A percentile compares a stretch with the other conserved stretches of the same genome.
Evolutionary conservation across 2,888 invertebrate genomes (phyloP).

Genomic region (Drosophila formosana): DNA sequence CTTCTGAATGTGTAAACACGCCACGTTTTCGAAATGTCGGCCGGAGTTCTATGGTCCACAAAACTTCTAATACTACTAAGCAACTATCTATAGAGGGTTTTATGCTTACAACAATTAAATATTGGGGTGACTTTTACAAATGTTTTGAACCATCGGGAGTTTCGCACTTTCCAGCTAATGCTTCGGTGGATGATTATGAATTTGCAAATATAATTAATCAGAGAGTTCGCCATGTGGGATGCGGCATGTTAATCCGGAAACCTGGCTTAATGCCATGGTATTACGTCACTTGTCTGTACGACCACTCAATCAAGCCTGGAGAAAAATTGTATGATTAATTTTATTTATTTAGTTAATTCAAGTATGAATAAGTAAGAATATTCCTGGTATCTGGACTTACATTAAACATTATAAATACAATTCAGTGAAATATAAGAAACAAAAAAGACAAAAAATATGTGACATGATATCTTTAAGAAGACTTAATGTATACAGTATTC

Average conservation of each 20-base stretch:
- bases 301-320: conserved; percentile 1
- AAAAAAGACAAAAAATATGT: too few species aligned
- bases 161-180: neutral
- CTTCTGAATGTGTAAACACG: conserved; percentile 31
- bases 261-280: too few species aligned
- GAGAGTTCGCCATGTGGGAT: neutral
- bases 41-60: neutral
- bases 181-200: neutral
- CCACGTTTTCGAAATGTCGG: conserved; percentile 34
- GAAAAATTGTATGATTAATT: neutral
- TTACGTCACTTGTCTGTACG: conserved; percentile 2
- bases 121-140: too few species aligned
- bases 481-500: too few species aligned
- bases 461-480: too few species aligned
- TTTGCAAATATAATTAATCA: conserved; percentile 6
- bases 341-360: too few species aligned
- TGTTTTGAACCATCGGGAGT: neutral
- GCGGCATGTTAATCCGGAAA: neutral
- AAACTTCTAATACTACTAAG: neutral
- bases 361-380: too few species aligned
- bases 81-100: too few species aligned
- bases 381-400: too few species aligned
- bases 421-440: too few species aligned
- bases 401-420: too few species aligned
- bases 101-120: too few species aligned